phyloP scores from a whole-genome alignment of 2,113 vertebrate genomes.

The Oophaga pumilio region DNA sequence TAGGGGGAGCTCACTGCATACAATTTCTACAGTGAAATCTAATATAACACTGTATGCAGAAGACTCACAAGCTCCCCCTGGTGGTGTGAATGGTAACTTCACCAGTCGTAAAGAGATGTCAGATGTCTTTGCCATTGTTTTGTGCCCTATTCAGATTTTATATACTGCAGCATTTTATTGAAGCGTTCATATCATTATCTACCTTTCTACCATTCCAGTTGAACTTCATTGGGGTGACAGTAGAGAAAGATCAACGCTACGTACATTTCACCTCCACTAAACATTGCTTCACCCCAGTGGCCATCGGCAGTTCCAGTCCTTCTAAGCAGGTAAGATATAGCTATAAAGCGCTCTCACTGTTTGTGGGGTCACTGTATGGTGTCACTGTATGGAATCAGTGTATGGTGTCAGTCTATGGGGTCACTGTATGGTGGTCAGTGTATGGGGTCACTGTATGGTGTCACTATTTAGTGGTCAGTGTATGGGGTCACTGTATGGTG shows the following conservation, averaged over 20 bases:
- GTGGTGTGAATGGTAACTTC: neutral
- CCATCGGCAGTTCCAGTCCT: constrained; percentile 73
- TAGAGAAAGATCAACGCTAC: constrained; percentile 71
- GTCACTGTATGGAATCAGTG: neutral
- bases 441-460: neutral
- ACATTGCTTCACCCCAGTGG: constrained; percentile 80
- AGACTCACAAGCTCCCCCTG: neutral
- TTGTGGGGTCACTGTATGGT: neutral
- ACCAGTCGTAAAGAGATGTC: neutral
- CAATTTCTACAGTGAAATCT: neutral
- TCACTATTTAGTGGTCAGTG: neutral
- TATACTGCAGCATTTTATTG: neutral
- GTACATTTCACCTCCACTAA: constrained; percentile 78
- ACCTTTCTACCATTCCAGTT: constrained; percentile 70
- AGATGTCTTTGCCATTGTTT: neutral
- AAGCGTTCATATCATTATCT: neutral
- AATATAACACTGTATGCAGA: neutral
- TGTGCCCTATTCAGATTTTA: neutral
- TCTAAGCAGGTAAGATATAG: constrained; percentile 81
- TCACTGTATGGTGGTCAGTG: neutral
- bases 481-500: neutral
- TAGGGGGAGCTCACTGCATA: neutral
- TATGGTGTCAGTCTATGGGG: neutral
- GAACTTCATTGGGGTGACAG: constrained; percentile 81
- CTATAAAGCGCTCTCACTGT: neutral